These are phyloP conservation scores for Sabellastarte sp. DNA, from an alignment of 2,888 invertebrate genomes.

Conservation along the genomic window DNA sequence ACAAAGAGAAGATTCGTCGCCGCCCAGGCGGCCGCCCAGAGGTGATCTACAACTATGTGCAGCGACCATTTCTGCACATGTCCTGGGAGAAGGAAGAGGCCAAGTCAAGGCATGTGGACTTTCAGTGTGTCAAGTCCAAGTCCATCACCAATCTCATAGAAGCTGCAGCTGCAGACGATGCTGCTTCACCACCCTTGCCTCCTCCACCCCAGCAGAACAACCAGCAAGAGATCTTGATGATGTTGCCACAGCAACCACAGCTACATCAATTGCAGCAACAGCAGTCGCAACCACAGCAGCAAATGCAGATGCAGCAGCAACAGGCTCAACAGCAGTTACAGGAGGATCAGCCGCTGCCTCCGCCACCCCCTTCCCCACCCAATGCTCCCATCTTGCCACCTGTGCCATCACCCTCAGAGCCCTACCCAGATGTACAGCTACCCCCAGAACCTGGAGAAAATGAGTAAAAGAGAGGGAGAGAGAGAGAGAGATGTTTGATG, in stretches of 20 bases:
- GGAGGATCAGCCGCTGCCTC: too few species aligned
- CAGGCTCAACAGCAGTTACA: too few species aligned
- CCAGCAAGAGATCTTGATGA: too few species aligned
- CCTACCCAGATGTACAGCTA: conserved; percentile 47
- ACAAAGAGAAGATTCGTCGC: conserved; percentile 97
- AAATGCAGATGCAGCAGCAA: too few species aligned
- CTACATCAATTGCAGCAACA: not conserved
- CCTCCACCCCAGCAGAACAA: not conserved
- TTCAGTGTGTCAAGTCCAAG: conserved; percentile 97
- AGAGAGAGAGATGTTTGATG: too few species aligned
- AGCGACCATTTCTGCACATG: conserved; percentile 97
- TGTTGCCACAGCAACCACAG: not conserved
- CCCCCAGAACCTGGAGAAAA: conserved; percentile 34
- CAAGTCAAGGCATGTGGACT: conserved; percentile 97
- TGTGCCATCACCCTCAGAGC: conserved; percentile 55
- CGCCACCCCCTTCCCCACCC: not conserved
- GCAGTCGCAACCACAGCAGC: not conserved
- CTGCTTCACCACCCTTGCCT: conserved; percentile 63
- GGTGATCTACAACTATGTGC: conserved; percentile 99
- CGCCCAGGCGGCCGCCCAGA: conserved; percentile 92
- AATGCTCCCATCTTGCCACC: conserved; percentile 58
- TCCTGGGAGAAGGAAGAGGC: conserved; percentile 99
- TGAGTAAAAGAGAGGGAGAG: conserved; percentile 6
- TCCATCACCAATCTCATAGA: conserved; percentile 90
- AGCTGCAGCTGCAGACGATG: conserved; percentile 85